These are phyloP conservation scores for Mus caroli DNA, from an alignment of 2,797 vertebrate species.

Conservation along the genomic window DNA sequence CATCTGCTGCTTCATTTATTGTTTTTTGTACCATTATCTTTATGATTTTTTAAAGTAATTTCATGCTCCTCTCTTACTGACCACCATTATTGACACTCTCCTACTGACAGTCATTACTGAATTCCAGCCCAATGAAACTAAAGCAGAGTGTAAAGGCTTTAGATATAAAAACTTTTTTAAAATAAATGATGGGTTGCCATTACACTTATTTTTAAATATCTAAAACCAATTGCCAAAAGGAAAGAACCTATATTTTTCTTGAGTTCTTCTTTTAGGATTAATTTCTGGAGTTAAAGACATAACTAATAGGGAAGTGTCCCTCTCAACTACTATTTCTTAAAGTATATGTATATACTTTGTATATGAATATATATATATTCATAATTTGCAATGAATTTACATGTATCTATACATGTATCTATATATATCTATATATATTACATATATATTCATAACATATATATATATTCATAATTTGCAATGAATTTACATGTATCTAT, in stretches of 20 bases:
- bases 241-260: background rate
- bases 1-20: background rate
- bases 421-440: background rate
- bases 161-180: background rate
- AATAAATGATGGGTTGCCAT: background rate
- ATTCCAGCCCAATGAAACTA: background rate
- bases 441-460: no score
- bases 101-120: background rate
- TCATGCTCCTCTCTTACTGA: background rate
- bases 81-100: background rate
- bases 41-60: background rate
- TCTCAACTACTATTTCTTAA: background rate
- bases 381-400: no score
- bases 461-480: slow-evolving; percentile 1
- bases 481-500: no score
- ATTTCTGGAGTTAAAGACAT: background rate
- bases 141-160: background rate
- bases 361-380: no score
- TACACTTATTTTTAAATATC: slow-evolving; percentile 27
- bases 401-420: no score
- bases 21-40: background rate
- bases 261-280: background rate
- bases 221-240: background rate
- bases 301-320: background rate
- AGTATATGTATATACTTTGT: background rate